Evolutionary conservation across 2,888 invertebrate genomes (phyloP).

Genomic region (Thymelicus lineola): DNA sequence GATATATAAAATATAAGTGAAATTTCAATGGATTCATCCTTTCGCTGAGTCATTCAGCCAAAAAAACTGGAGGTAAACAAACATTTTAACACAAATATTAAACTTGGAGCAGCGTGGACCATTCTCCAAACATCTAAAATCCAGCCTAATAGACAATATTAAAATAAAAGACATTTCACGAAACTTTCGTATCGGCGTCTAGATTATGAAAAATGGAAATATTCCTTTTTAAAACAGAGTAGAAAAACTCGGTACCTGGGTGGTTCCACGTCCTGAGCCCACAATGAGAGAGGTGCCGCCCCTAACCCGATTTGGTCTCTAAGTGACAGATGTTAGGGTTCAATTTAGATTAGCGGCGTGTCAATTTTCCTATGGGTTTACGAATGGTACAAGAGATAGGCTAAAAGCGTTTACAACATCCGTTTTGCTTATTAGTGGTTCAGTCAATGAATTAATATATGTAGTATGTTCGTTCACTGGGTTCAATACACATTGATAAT

Average conservation of each 20-base stretch:
- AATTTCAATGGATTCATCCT: too few species aligned
- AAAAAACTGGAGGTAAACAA: too few species aligned
- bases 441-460: too few species aligned
- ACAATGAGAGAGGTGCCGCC: constrained; percentile 21
- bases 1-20: too few species aligned
- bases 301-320: constrained; percentile 50
- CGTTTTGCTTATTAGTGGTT: too few species aligned
- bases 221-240: constrained; percentile 42
- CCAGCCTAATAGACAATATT: constrained; percentile 6
- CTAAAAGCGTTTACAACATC: constrained; percentile 34
- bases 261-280: constrained; percentile 16
- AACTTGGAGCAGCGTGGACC: not conserved
- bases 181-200: constrained; percentile 37
- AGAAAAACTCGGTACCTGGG: constrained; percentile 49
- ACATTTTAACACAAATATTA: too few species aligned
- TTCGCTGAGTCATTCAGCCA: too few species aligned
- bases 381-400: constrained; percentile 52
- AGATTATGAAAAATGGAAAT: constrained; percentile 48
- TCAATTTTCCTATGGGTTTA: constrained; percentile 57
- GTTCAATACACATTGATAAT: too few species aligned
- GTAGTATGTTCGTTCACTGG: too few species aligned
- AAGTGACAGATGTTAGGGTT: constrained; percentile 50
- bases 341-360: constrained; percentile 53
- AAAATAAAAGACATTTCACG: constrained; percentile 21
- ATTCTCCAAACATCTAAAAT: not conserved